Percentiles rank a stretch among this genome's conserved stretches.
Evolutionary conservation across 2,888 invertebrate genomes (phyloP).

Genomic region (Agrotis exclamationis): DNA sequence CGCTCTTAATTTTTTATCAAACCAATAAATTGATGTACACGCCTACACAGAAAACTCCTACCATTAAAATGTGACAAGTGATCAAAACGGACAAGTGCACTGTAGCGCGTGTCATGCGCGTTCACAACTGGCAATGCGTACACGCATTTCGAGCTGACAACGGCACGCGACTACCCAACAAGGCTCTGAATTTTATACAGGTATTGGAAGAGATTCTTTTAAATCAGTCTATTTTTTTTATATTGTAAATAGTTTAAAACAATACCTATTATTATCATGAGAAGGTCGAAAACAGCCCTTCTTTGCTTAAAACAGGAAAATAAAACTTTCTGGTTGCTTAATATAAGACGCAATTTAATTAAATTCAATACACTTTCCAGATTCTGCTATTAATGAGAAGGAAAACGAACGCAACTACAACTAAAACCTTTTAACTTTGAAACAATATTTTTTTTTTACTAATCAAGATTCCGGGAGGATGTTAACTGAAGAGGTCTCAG

Average conservation of each 20-base stretch:
- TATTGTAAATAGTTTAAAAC: too few relatives aligned
- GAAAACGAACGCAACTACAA: too few relatives aligned
- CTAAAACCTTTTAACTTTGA: too few relatives aligned
- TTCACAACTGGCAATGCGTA: constrained; percentile 65
- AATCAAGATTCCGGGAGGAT: too few relatives aligned
- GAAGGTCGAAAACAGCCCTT: neutral
- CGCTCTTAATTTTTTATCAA: too few relatives aligned
- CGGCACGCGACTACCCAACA: constrained; percentile 62
- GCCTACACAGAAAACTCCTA: neutral
- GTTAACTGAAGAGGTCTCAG: too few relatives aligned
- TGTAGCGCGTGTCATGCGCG: constrained; percentile 34
- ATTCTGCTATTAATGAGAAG: too few relatives aligned
- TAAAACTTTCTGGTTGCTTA: neutral
- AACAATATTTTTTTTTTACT: too few relatives aligned
- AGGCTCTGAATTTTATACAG: constrained; percentile 18
- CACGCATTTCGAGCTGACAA: constrained; percentile 68
- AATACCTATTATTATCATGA: too few relatives aligned
- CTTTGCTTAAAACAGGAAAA: neutral
- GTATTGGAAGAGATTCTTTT: constrained; percentile 15
- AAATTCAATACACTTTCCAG: too few relatives aligned
- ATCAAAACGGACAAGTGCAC: constrained; percentile 49
- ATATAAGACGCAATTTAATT: too few relatives aligned
- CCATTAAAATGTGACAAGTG: constrained; percentile 22
- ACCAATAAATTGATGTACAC: neutral
- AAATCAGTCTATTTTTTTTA: neutral